Evolutionary conservation across 53 echinoderm and acorn worm species (phyloP).

Genomic region (Paracentrotus lividus): DNA sequence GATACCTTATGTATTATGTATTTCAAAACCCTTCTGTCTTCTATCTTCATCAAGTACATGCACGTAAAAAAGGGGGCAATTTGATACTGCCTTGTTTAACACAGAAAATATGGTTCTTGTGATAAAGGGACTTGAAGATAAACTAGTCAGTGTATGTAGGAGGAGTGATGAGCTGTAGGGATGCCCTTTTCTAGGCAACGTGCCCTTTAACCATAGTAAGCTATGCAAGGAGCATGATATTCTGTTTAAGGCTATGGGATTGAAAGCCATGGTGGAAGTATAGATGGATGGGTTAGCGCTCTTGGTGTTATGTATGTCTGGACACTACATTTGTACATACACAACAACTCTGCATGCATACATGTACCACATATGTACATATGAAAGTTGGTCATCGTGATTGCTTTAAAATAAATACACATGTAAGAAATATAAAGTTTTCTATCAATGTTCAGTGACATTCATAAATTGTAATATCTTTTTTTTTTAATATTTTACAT

Average conservation of each 20-base stretch:
- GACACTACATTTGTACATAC: background rate
- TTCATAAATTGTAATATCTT: background rate
- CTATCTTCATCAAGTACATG: too few species aligned
- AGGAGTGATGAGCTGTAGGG: background rate
- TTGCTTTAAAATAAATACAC: too few species aligned
- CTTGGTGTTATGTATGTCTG: background rate
- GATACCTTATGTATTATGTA: too few species aligned
- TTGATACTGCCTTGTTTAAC: too few species aligned
- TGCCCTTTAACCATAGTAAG: slow-evolving; percentile 46
- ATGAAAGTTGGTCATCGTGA: background rate
- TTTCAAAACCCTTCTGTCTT: too few species aligned
- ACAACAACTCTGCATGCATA: background rate
- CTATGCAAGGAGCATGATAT: slow-evolving; percentile 42
- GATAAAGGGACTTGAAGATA: background rate
- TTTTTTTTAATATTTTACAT: background rate
- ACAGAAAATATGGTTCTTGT: too few species aligned
- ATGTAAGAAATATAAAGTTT: background rate
- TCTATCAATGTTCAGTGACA: background rate
- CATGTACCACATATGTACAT: background rate
- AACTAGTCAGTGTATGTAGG: background rate
- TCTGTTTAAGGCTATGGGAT: slow-evolving; percentile 38
- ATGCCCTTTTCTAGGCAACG: slow-evolving; percentile 48
- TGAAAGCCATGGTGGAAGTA: slow-evolving; percentile 10
- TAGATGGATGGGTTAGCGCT: slow-evolving; percentile 26
- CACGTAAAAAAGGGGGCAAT: too few species aligned